phyloP scores from a whole-genome alignment of 1,140 invertebrate species.

The Zaprionus capensis region DNA sequence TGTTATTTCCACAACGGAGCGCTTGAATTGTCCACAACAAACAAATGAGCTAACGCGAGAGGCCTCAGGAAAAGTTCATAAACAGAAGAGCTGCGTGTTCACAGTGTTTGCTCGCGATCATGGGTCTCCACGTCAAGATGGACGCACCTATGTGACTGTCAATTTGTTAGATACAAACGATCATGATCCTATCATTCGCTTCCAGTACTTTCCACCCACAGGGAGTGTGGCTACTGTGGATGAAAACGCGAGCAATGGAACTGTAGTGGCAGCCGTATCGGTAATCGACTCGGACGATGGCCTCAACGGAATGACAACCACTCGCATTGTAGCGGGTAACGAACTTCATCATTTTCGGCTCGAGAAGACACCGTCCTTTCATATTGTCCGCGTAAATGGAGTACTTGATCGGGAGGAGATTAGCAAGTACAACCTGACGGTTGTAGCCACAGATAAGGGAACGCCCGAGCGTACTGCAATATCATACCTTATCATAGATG shows the following conservation, averaged over 20 bases:
- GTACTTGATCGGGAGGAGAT: conserved; percentile 96
- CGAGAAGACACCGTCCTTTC: conserved; percentile 92
- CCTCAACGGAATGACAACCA: conserved; percentile 93
- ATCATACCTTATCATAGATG: conserved; percentile 94
- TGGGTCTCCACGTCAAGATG: conserved; percentile 94
- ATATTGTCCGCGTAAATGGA: conserved; percentile 96
- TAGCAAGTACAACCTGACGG: conserved; percentile 95
- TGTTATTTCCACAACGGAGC: conserved; percentile 92
- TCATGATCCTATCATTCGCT: conserved; percentile 96
- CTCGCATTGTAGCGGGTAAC: conserved; percentile 94
- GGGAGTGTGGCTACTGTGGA: conserved; percentile 95
- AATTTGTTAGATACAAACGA: conserved; percentile 97
- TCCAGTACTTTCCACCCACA: conserved; percentile 93
- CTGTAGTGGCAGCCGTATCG: conserved; percentile 96
- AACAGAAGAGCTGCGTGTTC: conserved; percentile 95
- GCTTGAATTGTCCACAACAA: conserved; percentile 88
- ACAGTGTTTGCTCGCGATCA: conserved; percentile 97
- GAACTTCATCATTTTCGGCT: conserved; percentile 95
- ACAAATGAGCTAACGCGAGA: conserved; percentile 61
- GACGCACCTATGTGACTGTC: conserved; percentile 96
- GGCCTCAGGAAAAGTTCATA: conserved; percentile 83
- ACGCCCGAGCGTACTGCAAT: conserved; percentile 92
- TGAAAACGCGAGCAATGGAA: conserved; percentile 95
- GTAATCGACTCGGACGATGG: conserved; percentile 96
- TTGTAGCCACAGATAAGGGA: conserved; percentile 95